Evolutionary conservation across 2,113 vertebrate genomes (phyloP), one percentile per base, ranked within the genome.

Genomic region (Hemiprocne comata): DNA sequence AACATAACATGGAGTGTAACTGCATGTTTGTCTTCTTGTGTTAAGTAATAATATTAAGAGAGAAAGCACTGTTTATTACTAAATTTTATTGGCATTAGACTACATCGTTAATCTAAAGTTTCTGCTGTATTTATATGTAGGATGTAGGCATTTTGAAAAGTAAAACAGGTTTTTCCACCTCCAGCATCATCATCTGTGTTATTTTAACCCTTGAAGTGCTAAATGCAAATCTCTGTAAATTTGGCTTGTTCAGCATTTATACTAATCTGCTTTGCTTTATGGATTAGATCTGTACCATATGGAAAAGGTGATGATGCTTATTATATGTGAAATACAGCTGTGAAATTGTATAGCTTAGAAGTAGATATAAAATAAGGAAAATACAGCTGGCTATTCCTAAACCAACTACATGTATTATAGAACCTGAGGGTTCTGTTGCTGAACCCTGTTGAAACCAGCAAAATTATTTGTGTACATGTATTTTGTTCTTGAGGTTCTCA

Each of bases 201-300:
- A 36, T 77, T 85, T 91, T 91, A 93, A 93, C 88, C 33, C 80
- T 51, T 77, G 28, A 58, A 69, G 10, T 31, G 12, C 38, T 58
- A 86, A 74, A 88, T 91, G 55, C 71, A 65, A 82, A 91, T 91
- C 50, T 77, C 42, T 38, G 78, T 48, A 55, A 82, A 54, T 78
- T 74, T 64, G 38, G 20, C 71, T 93, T 85, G 50, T 65, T 85
- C 88, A 91, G 80, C 75, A 7, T 74, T 85, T 73, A 26, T 15
- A 15, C 44, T 93, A 91, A 91, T 91, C 85, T 82, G 51, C 88
- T 93, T 95, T 82, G 85, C 75, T 91, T 53, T 54, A 13, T 10
- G 66, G 94, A 93, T 85, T 93, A 67, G 65, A 54, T 4, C 65
- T 73, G 51, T 42, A 21, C 36, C 28, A 2, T 64, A 44, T 81